Evolutionary conservation across 2,888 invertebrate species (phyloP).

Genomic region (Perizoma flavofasciatum): DNA sequence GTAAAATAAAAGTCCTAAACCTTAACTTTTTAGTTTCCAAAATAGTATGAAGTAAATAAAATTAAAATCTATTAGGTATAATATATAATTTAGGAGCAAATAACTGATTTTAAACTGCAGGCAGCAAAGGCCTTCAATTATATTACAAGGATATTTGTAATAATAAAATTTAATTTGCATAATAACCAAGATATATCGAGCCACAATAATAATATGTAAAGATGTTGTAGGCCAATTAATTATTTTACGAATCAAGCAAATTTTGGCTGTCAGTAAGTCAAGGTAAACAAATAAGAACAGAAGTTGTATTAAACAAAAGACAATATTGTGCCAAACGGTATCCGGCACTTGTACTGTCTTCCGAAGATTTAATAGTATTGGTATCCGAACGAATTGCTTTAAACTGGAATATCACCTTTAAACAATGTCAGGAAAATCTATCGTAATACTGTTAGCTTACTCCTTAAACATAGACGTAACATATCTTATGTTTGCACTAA

Average conservation of each 20-base stretch:
- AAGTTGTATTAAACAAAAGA: slow-evolving; percentile 16
- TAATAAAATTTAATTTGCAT: too few relatives aligned
- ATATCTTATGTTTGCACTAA: slow-evolving; percentile 3
- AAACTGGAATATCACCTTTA: slow-evolving; percentile 65
- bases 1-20: too few relatives aligned
- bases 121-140: too few relatives aligned
- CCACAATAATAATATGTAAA: too few relatives aligned
- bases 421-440: slow-evolving; percentile 72
- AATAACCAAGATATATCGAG: too few relatives aligned
- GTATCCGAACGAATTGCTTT: slow-evolving; percentile 62
- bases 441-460: slow-evolving; percentile 56
- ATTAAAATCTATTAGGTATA: too few relatives aligned
- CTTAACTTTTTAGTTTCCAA: too few relatives aligned
- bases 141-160: too few relatives aligned
- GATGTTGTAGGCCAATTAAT: neutral
- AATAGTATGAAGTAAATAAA: too few relatives aligned
- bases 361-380: slow-evolving; percentile 57
- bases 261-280: neutral
- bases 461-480: slow-evolving; percentile 27
- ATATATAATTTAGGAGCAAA: too few relatives aligned
- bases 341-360: slow-evolving; percentile 45
- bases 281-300: slow-evolving; percentile 6
- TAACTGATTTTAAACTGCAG: too few relatives aligned
- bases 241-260: neutral
- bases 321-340: slow-evolving; percentile 38